A percentile compares a stretch with the other conserved stretches of the same genome.
phyloP scores from a whole-genome alignment of 2,888 invertebrate genomes.

The Aspidiotus rigidus region DNA sequence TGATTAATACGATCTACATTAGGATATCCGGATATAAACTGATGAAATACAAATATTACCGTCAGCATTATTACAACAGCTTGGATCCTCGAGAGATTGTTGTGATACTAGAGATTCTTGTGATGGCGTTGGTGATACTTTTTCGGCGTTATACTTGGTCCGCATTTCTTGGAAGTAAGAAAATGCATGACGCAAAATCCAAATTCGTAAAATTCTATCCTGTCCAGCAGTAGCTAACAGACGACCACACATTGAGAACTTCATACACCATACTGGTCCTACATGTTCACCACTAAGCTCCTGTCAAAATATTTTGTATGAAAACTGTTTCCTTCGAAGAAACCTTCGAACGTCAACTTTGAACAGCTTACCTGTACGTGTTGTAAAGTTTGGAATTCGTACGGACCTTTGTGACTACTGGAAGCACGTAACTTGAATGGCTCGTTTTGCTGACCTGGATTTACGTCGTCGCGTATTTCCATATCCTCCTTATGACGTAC shows the following conservation, averaged over 20 bases:
- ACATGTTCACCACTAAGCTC: constrained; percentile 74
- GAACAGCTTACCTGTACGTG: constrained; percentile 65
- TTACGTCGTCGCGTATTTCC: constrained; percentile 65
- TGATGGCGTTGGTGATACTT: constrained; percentile 85
- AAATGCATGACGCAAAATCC: constrained; percentile 86
- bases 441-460: constrained; percentile 35
- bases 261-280: constrained; percentile 98
- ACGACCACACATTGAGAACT: constrained; percentile 91
- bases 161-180: constrained; percentile 91
- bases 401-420: constrained; percentile 92
- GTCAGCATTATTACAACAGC: not conserved
- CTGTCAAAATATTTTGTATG: constrained; percentile 40
- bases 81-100: constrained; percentile 57
- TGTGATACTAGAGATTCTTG: constrained; percentile 82
- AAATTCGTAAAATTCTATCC: constrained; percentile 85
- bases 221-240: constrained; percentile 94
- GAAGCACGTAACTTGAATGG: constrained; percentile 78
- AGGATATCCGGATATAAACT: constrained; percentile 44
- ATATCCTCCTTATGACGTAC: constrained; percentile 80
- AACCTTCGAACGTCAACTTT: too few relatives aligned
- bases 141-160: constrained; percentile 86
- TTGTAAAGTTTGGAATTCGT: constrained; percentile 85
- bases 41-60: constrained; percentile 1
- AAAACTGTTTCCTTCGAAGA: too few relatives aligned
- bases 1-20: not conserved